Percentiles rank a stretch among this genome's conserved stretches.
phyloP scores from a whole-genome alignment of 2,888 invertebrate species.

The Euzophera pinguis region DNA sequence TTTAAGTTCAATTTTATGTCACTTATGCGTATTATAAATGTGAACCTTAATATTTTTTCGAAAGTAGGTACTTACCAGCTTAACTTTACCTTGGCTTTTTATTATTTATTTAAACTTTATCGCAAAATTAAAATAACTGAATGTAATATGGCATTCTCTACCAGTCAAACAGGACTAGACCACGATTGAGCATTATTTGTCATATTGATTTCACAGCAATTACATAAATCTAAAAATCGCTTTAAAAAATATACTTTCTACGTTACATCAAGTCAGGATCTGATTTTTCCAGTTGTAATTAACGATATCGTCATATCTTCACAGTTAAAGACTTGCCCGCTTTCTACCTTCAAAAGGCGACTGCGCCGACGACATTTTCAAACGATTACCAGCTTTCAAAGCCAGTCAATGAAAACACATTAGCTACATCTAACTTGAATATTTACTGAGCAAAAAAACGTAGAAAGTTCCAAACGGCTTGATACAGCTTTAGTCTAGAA shows the following conservation, averaged over 20 bases:
- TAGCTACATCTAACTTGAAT: slow-evolving; percentile 17
- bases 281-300: slow-evolving; percentile 10
- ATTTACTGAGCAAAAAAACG: slow-evolving; percentile 14
- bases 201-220: no score
- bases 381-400: slow-evolving; percentile 37
- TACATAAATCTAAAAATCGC: no score
- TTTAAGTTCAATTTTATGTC: no score
- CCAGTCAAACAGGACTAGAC: no score
- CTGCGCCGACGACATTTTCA: slow-evolving; percentile 28
- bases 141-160: no score
- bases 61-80: no score
- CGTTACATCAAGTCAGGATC: slow-evolving; percentile 8
- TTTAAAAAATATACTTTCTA: background rate
- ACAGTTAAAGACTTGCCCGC: slow-evolving; percentile 24
- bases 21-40: no score
- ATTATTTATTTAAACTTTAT: no score
- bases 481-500: background rate
- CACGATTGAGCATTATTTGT: no score
- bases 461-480: background rate
- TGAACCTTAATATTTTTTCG: no score
- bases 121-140: no score
- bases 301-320: slow-evolving; percentile 13
- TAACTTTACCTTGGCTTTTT: no score
- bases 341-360: slow-evolving; percentile 42
- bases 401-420: slow-evolving; percentile 27